A percentile compares a stretch with the other conserved stretches of the same genome.
Conservation (phyloP, 64 coral and sea anemone genomes). For the Montipora foliosa region DNA sequence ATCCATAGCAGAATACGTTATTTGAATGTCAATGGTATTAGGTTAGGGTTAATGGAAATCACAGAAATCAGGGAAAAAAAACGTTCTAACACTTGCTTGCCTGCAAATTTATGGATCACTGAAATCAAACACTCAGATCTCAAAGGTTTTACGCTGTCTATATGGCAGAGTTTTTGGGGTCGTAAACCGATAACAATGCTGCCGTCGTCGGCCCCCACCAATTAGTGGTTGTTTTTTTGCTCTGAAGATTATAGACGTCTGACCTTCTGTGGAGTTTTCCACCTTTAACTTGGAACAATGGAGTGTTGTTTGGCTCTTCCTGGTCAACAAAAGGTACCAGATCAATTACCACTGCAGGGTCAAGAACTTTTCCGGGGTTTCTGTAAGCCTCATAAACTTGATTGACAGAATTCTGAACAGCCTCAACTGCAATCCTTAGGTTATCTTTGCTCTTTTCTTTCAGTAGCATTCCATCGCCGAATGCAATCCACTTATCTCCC, state of each 20-base stretch:
- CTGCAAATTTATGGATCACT: too few relatives aligned
- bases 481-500: not conserved
- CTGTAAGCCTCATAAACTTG: conserved; percentile 9
- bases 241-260: not conserved
- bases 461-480: not conserved
- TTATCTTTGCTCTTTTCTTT: not conserved
- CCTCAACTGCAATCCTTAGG: not conserved
- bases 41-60: too few relatives aligned
- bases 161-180: too few relatives aligned
- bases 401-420: conserved; percentile 4
- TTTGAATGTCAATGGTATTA: too few relatives aligned
- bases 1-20: too few relatives aligned
- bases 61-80: too few relatives aligned
- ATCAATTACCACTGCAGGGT: not conserved
- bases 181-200: too few relatives aligned
- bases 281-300: not conserved
- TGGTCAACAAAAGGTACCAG: not conserved
- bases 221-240: not conserved
- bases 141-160: too few relatives aligned
- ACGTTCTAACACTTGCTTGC: too few relatives aligned
- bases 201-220: not conserved
- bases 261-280: conserved; percentile 2
- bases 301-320: conserved; percentile 13
- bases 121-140: too few relatives aligned
- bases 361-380: not conserved